Percentiles rank a stretch among this genome's conserved stretches.
Evolutionary conservation across 2,888 invertebrate genomes (phyloP).

Genomic region (Drosophila emarginata): DNA sequence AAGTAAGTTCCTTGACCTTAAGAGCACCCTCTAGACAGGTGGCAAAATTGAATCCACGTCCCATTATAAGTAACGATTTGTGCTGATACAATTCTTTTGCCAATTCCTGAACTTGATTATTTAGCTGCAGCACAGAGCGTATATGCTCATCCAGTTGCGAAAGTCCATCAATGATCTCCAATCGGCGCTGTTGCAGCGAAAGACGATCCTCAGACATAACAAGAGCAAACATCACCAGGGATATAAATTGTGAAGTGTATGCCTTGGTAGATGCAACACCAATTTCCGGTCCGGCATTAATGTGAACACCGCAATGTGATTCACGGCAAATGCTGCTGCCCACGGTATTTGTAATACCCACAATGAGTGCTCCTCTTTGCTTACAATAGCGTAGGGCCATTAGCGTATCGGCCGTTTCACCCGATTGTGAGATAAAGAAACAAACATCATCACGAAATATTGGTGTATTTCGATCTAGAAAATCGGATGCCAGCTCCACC

Average conservation of each 20-base stretch:
- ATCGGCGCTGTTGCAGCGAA: constrained; percentile 92
- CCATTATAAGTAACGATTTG: constrained; percentile 98
- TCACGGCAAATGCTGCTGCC: constrained; percentile 99
- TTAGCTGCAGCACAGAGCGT: constrained; percentile 92
- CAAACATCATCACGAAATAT: constrained; percentile 99
- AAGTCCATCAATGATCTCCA: constrained; percentile 94
- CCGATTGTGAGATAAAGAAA: constrained; percentile 99
- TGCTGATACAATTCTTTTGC: constrained; percentile 97
- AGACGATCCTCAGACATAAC: constrained; percentile 99
- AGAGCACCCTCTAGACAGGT: constrained; percentile 98
- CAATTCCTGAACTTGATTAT: constrained; percentile 91
- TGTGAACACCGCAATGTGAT: constrained; percentile 99
- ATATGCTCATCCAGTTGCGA: constrained; percentile 93
- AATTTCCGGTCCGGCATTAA: constrained; percentile 99
- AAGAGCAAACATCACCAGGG: constrained; percentile 98
- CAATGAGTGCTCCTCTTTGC: constrained; percentile 96
- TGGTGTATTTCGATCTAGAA: constrained; percentile 97
- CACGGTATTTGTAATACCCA: constrained; percentile 99
- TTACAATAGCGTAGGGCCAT: constrained; percentile 98
- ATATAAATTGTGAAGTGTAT: constrained; percentile 99
- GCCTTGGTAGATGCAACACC: constrained; percentile 99
- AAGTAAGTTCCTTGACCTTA: constrained; percentile 99
- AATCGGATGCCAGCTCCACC: constrained; percentile 99
- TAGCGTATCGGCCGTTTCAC: constrained; percentile 97
- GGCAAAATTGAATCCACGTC: constrained; percentile 98